Evolutionary conservation across 2,797 vertebrate species (phyloP), one percentile per base, ranked within the genome.

Genomic region (Brotula barbata): DNA sequence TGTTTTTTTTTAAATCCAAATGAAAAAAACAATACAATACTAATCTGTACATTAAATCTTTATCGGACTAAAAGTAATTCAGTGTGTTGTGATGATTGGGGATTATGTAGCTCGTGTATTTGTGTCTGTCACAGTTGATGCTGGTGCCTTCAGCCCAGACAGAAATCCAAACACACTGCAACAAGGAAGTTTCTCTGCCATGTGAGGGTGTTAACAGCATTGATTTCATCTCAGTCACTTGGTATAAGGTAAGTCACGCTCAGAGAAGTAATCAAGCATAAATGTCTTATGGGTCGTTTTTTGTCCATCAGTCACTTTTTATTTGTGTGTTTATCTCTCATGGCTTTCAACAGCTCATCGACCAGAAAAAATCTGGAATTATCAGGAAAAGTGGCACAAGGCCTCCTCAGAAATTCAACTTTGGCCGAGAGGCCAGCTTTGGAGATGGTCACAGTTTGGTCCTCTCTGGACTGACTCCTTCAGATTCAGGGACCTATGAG

Each of bases 231-330:
- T 78, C 78, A 1, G 8, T 91, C 28, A 44, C 48, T 1, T 93
- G 92, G 92, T 87, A 90, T 65, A 90, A 90, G 89, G 90, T 91
- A 23, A 71, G 77, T 49, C 28, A 7, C 2, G 6, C 40, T 17
- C 3, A 17, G 7, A 12, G 33, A 10, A 42, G 28, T n/a, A n/a
- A 21, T 51, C 10, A 43, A 15, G 7, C 2, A 42, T 31, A 28
- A 28, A 28, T 28, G 25, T 37, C 2, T 12, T 8, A 31, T 2
- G n/a, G 4, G 7, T 2, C 6, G 20, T 39, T 42, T n/a, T 11
- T 6, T 36, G 7, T 12, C 16, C 8, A 36, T 37, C 13, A 15
- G 7, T 15, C 21, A 37, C 7, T 51, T 28, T 20, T 33, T 7
- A 34, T 11, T 20, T 6, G 9, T 33, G 5, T 10, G 6, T 15